These are phyloP conservation scores for Procavia capensis DNA, from an alignment of 2,113 vertebrate species.

Conservation along the genomic window DNA sequence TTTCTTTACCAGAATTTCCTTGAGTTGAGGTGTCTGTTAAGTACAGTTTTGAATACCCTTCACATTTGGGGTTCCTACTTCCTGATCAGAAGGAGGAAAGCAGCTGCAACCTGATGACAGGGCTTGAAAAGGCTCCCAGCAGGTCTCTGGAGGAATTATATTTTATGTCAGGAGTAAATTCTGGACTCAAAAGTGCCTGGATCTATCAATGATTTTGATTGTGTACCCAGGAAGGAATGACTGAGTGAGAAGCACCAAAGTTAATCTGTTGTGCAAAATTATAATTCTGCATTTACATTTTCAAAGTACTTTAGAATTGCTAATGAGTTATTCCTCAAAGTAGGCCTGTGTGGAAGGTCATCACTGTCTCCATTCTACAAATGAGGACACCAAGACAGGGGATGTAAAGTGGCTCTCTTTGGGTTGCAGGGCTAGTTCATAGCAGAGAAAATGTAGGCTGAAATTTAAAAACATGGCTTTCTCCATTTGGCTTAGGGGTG, in stretches of 20 bases:
- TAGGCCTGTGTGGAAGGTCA: conserved; percentile 9
- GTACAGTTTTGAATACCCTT: background rate
- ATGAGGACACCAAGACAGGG: conserved; percentile 20
- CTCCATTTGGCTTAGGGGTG: background rate
- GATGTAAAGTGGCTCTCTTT: background rate
- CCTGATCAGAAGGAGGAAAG: background rate
- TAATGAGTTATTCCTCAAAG: conserved; percentile 58
- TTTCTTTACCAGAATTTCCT: conserved; percentile 38
- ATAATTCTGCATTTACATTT: conserved; percentile 64
- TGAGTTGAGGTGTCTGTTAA: background rate
- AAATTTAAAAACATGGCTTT: background rate
- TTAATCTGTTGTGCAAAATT: conserved; percentile 70
- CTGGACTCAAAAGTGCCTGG: background rate
- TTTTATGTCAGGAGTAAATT: background rate
- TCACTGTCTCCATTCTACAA: background rate
- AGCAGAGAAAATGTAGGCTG: background rate
- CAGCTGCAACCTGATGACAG: background rate
- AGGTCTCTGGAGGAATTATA: background rate
- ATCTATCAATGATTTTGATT: conserved; percentile 42
- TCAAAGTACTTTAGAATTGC: conserved; percentile 52
- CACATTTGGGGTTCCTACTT: background rate
- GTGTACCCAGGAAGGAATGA: conserved; percentile 23
- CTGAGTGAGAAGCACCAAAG: conserved; percentile 43
- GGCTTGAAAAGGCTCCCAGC: background rate
- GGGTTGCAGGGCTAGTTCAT: background rate